These are phyloP conservation scores for Melanostoma scalare DNA, from an alignment of 2,888 invertebrate genomes.

Conservation along the genomic window DNA sequence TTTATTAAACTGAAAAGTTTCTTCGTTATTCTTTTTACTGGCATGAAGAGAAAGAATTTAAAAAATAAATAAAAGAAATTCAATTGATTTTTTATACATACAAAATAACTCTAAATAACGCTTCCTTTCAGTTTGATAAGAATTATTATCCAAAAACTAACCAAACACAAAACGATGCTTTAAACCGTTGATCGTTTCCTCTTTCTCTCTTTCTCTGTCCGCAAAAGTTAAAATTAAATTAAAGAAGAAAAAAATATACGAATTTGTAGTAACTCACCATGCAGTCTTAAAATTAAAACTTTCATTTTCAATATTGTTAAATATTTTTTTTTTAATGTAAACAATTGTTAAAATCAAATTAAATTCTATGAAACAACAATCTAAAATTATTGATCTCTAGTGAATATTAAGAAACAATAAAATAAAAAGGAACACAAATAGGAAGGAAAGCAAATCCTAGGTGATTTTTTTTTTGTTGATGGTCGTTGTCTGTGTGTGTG, in stretches of 20 bases:
- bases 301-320: constrained; percentile 31
- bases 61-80: not conserved
- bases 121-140: constrained; percentile 59
- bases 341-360: constrained; percentile 31
- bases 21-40: constrained; percentile 21
- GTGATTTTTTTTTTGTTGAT: too few relatives aligned
- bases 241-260: too few relatives aligned
- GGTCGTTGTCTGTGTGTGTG: too few relatives aligned
- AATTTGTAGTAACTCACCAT: constrained; percentile 30
- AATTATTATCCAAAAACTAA: constrained; percentile 31
- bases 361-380: not conserved
- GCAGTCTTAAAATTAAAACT: constrained; percentile 32
- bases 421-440: too few relatives aligned
- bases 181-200: not conserved
- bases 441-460: too few relatives aligned
- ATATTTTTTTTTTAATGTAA: constrained; percentile 34
- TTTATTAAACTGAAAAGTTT: constrained; percentile 66
- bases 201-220: constrained; percentile 31
- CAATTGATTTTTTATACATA: constrained; percentile 21
- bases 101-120: not conserved
- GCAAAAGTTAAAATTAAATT: constrained; percentile 10
- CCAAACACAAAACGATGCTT: not conserved
- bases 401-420: not conserved
- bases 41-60: constrained; percentile 38
- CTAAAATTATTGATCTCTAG: constrained; percentile 44